phyloP scores from a whole-genome alignment of 2,888 invertebrate genomes.

The Abrostola tripartita region DNA sequence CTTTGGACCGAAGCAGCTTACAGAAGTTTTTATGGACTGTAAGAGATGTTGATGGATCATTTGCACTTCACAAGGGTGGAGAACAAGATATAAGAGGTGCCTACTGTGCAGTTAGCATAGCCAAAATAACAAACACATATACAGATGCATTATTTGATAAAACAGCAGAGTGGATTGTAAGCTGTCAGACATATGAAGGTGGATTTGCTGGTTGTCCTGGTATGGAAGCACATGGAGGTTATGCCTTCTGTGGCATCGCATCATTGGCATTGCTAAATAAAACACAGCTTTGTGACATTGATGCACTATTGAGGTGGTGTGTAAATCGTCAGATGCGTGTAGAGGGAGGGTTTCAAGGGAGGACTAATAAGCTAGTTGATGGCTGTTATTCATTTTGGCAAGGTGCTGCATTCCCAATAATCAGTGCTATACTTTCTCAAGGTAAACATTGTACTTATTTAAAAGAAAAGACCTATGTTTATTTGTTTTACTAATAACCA shows the following conservation, averaged over 20 bases:
- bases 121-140: constrained; percentile 94
- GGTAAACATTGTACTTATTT: constrained; percentile 60
- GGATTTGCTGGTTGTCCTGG: constrained; percentile 97
- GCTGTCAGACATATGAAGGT: constrained; percentile 99
- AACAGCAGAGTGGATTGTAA: constrained; percentile 97
- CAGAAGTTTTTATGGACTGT: constrained; percentile 93
- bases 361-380: constrained; percentile 99
- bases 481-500: constrained; percentile 3
- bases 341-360: constrained; percentile 99
- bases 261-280: constrained; percentile 94
- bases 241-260: constrained; percentile 98
- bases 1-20: constrained; percentile 94
- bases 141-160: constrained; percentile 93
- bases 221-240: constrained; percentile 99
- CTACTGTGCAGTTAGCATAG: constrained; percentile 98
- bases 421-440: constrained; percentile 92
- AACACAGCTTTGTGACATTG: constrained; percentile 92
- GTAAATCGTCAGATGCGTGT: constrained; percentile 96
- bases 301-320: constrained; percentile 95
- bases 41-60: constrained; percentile 95
- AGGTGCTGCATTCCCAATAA: constrained; percentile 96
- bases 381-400: constrained; percentile 99
- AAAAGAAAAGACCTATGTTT: background rate
- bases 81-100: constrained; percentile 98
- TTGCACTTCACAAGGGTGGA: constrained; percentile 96